A percentile compares a stretch with the other conserved stretches of the same genome.
Conservation (phyloP, 2,113 vertebrate species). For the Cephalopholis sonnerati region DNA sequence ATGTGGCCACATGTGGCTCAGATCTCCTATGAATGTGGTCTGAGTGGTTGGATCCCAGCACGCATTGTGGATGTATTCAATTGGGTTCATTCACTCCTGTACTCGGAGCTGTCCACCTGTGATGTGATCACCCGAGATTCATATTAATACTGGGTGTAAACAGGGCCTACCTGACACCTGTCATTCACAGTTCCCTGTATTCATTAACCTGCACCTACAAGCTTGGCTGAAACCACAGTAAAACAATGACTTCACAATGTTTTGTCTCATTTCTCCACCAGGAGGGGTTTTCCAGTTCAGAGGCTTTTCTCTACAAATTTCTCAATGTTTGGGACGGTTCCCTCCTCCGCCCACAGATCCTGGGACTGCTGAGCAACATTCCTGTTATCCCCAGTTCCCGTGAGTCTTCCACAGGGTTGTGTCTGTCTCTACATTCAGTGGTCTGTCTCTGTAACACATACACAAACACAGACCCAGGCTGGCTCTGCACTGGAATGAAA, state of each 20-base stretch:
- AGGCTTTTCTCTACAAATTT: constrained; percentile 92
- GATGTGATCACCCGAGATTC: too few species aligned
- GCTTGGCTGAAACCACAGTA: not conserved
- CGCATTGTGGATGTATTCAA: too few species aligned
- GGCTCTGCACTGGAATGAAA: not conserved
- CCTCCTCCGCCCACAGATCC: constrained; percentile 86
- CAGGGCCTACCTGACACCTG: not conserved
- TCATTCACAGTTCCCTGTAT: not conserved
- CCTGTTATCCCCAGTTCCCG: constrained; percentile 87
- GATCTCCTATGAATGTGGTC: too few species aligned
- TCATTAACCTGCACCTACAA: not conserved
- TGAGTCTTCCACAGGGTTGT: constrained; percentile 73
- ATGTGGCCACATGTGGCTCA: too few species aligned
- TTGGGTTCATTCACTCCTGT: too few species aligned
- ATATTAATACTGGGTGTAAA: too few species aligned
- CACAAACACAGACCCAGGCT: not conserved
- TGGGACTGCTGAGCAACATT: constrained; percentile 90
- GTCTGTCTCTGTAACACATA: not conserved
- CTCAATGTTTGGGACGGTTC: constrained; percentile 92
- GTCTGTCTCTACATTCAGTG: not conserved
- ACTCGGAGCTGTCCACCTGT: too few species aligned
- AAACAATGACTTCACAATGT: constrained; percentile 1
- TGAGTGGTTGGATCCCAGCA: too few species aligned
- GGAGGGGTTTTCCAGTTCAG: constrained; percentile 92
- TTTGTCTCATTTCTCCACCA: constrained; percentile 68